Percentiles rank a stretch among this genome's conserved stretches.
Evolutionary conservation across 2,888 invertebrate species (phyloP).

Genomic region (Panopea generosa): DNA sequence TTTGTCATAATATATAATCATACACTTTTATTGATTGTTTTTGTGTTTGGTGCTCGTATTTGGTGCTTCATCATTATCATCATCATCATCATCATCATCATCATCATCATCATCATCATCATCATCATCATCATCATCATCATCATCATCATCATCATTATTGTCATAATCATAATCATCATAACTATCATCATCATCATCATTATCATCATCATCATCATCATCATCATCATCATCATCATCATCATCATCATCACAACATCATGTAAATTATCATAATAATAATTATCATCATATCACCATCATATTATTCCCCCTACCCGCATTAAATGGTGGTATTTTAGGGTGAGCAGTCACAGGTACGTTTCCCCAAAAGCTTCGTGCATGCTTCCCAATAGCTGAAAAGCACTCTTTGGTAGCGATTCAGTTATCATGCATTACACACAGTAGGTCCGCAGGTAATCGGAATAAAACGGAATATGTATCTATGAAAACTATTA

Average conservation of each 20-base stretch:
- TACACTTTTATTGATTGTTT: too few species aligned
- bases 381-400: too few species aligned
- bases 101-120: slow-evolving; percentile 2
- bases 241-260: slow-evolving; percentile 1
- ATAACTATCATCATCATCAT: not conserved
- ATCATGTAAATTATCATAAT: not conserved
- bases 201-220: slow-evolving; percentile 2
- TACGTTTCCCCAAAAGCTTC: too few species aligned
- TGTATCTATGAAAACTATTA: too few species aligned
- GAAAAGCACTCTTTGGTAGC: too few species aligned
- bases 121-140: not conserved
- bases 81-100: slow-evolving; percentile 3
- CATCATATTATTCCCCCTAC: not conserved
- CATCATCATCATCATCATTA: not conserved
- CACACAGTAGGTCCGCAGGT: too few species aligned
- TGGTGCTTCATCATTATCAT: slow-evolving; percentile 1
- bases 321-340: too few species aligned
- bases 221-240: slow-evolving; percentile 3
- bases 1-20: too few species aligned
- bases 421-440: too few species aligned
- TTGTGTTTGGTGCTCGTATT: too few species aligned
- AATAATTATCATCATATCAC: not conserved
- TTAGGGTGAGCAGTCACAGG: too few species aligned
- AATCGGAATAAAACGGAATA: too few species aligned
- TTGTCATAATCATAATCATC: not conserved